Evolutionary conservation across 30 jellyfish, hydroid and myxozoan species (phyloP).

Genomic region (Phacellophora camtschatica): DNA sequence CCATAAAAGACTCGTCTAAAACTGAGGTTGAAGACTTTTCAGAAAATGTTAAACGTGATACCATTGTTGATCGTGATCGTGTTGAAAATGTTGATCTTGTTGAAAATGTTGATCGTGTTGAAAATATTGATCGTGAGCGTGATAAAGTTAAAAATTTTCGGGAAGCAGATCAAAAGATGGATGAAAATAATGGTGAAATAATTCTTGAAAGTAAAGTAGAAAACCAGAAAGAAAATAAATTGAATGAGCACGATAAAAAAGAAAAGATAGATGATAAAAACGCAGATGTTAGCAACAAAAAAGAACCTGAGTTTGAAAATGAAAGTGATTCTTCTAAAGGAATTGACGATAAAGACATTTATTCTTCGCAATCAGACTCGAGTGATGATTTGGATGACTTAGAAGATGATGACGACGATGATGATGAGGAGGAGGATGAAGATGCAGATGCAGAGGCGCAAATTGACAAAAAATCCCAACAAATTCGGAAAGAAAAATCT

Average conservation of each 20-base stretch:
- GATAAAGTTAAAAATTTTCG: neutral
- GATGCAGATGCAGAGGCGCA: conserved; percentile 7
- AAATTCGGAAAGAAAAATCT: neutral
- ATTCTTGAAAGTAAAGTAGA: neutral
- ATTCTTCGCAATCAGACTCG: conserved; percentile 79
- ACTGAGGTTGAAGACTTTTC: too few relatives aligned
- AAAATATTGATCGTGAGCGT: neutral
- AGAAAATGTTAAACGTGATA: too few relatives aligned
- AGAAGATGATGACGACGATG: conserved; percentile 76
- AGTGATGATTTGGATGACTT: conserved; percentile 73
- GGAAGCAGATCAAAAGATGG: neutral
- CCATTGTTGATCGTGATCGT: too few relatives aligned
- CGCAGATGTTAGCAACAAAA: neutral
- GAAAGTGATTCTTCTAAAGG: conserved; percentile 15
- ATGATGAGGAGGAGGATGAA: conserved; percentile 27
- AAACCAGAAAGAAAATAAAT: neutral
- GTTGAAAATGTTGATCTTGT: neutral
- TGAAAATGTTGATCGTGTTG: neutral
- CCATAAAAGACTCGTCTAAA: too few relatives aligned
- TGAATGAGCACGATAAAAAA: neutral
- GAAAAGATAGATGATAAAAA: neutral
- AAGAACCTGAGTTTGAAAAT: neutral
- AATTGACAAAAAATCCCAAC: neutral
- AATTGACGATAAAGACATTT: conserved; percentile 14
- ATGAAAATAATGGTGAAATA: neutral